Base-by-base conservation (phyloP, 2,888 invertebrate species). In the Ophioninae sp. region DNA sequence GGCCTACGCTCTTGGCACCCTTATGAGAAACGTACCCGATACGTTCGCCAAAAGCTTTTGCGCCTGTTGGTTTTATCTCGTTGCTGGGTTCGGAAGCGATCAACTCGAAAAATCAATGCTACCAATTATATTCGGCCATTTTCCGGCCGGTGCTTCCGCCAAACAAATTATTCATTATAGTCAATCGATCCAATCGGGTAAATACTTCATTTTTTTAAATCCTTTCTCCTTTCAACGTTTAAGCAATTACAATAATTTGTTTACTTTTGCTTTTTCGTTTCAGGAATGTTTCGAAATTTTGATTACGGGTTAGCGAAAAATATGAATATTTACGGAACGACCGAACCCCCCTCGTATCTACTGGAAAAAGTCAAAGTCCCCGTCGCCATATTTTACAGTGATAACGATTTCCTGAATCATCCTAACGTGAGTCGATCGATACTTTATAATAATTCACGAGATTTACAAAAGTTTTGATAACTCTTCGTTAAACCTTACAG, bases 361-460 rank as follows among this genome's bases (percentile, higher is more conserved):
- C 89, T 96, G 37, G 93, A 93, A 7, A 95, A 94, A 81, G 94
- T 95, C 0, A 93, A 92, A 86, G 94, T 95, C 57, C 96, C 96
- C 0, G 94, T 95, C 3, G 93, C 94, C 1, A 87, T 96, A 21
- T 93, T 95, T 69, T 95, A 95, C 84, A 95, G 95, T 7, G 94
- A 94, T 83, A 95, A 95, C 87, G 96, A 96, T 89, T 94, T 94
- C 90, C 91, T 96, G 6, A 95, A 95, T 39, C 94, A 92, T 86
- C 89, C 89, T n/a, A 82, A 83, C 59, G 91, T 91, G 86, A 88
- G 87, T 87, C 3, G 3, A 30, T 30, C 30, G 30, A 30, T 30
- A 30, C 30, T 30, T 30, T 10, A 37, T n/a, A 17, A 70, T 70
- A 37, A 1, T n/a, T 10, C 0, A 30, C 69, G 61, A 23, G 17